Evolutionary conservation across 1,140 invertebrate species (phyloP).

Genomic region (Meloidogyne exigua): DNA sequence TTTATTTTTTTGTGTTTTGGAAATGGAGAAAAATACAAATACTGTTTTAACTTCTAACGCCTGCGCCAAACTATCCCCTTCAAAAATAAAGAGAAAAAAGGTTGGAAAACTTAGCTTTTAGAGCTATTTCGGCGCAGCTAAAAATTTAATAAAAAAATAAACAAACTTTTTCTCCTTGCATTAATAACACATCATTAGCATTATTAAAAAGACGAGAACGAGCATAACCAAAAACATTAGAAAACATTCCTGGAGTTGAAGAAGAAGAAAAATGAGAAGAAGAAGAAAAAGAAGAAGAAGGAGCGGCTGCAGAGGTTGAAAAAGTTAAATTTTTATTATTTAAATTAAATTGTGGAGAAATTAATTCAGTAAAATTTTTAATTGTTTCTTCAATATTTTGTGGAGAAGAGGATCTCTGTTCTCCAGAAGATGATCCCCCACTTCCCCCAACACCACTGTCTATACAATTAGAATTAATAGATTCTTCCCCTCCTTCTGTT

Average conservation of each 20-base stretch:
- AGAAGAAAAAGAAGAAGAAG: neutral
- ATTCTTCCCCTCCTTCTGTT: neutral
- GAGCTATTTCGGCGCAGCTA: neutral
- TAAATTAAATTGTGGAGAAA: no score
- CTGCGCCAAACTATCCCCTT: no score
- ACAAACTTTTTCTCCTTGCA: neutral
- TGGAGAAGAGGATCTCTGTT: neutral
- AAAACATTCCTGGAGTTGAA: neutral
- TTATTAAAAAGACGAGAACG: slow-evolving; percentile 7
- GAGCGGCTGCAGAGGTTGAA: neutral
- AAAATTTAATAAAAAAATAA: neutral
- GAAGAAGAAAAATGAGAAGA: neutral
- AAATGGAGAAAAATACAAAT: no score
- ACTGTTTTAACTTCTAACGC: no score
- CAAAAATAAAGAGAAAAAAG: no score
- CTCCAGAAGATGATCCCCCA: neutral
- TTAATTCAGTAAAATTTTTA: neutral
- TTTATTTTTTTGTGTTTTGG: no score
- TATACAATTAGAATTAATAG: neutral
- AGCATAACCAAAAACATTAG: slow-evolving; percentile 3
- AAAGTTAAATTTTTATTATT: neutral
- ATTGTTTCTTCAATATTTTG: no score
- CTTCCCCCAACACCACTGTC: neutral
- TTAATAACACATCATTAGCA: neutral
- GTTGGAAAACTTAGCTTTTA: no score